Percentiles rank a stretch among this genome's conserved stretches.
phyloP scores from a whole-genome alignment of 2,888 invertebrate species.

The Meteorus cinctellus region DNA sequence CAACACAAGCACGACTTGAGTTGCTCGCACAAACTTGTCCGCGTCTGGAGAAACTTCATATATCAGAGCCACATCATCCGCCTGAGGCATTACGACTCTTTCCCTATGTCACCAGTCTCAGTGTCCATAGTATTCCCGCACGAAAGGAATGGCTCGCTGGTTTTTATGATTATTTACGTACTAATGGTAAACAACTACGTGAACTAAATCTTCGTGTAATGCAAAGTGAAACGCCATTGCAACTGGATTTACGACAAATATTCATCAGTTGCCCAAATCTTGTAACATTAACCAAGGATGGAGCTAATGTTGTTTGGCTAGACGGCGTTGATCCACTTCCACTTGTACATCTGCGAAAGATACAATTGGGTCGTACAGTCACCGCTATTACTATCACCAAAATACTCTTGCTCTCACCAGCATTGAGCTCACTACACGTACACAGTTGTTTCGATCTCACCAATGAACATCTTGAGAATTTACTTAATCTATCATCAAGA shows the following conservation, averaged over 20 bases:
- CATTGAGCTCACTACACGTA: slow-evolving; percentile 67
- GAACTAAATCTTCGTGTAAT: slow-evolving; percentile 68
- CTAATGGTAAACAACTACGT: slow-evolving; percentile 64
- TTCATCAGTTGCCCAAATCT: slow-evolving; percentile 68
- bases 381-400: slow-evolving; percentile 66
- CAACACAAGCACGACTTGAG: slow-evolving; percentile 67
- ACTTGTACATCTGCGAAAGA: slow-evolving; percentile 61
- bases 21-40: slow-evolving; percentile 71
- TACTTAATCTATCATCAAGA: slow-evolving; percentile 50
- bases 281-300: slow-evolving; percentile 66
- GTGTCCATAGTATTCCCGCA: slow-evolving; percentile 69
- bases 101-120: slow-evolving; percentile 67
- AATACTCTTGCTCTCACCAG: slow-evolving; percentile 68
- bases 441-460: slow-evolving; percentile 71
- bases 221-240: slow-evolving; percentile 58
- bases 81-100: slow-evolving; percentile 68
- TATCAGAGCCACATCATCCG: slow-evolving; percentile 71
- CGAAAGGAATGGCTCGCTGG: slow-evolving; percentile 68
- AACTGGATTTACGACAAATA: slow-evolving; percentile 67
- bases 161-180: slow-evolving; percentile 69
- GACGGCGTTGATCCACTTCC: slow-evolving; percentile 58
- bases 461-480: slow-evolving; percentile 66
- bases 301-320: slow-evolving; percentile 68
- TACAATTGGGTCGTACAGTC: slow-evolving; percentile 69
- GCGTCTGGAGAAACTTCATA: slow-evolving; percentile 67